Evolutionary conservation across 2,888 invertebrate genomes (phyloP).

Genomic region (Drosophila parthenogenetica): DNA sequence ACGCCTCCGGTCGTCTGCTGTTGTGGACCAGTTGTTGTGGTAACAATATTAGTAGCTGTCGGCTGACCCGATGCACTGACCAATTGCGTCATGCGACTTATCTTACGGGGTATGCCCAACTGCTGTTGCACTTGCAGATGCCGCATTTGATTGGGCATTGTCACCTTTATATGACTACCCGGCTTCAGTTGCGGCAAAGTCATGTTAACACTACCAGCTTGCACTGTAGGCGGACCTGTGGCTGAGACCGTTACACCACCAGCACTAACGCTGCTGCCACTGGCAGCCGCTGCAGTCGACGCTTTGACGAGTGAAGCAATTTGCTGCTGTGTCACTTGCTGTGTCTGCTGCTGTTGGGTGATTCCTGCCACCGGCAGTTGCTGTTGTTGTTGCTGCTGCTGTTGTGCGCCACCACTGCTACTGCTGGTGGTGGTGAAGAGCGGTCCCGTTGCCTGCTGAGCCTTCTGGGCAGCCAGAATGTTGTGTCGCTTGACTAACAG

Average conservation of each 20-base stretch:
- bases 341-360: slow-evolving; percentile 85
- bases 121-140: slow-evolving; percentile 88
- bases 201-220: slow-evolving; percentile 83
- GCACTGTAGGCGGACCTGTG: slow-evolving; percentile 66
- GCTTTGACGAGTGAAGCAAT: slow-evolving; percentile 84
- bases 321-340: slow-evolving; percentile 84
- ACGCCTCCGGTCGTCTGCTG: slow-evolving; percentile 58
- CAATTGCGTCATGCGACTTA: slow-evolving; percentile 88
- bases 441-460: slow-evolving; percentile 82
- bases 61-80: slow-evolving; percentile 75
- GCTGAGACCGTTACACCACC: slow-evolving; percentile 82
- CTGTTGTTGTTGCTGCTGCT: slow-evolving; percentile 86
- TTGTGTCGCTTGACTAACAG: slow-evolving; percentile 87
- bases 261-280: slow-evolving; percentile 68
- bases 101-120: slow-evolving; percentile 87
- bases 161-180: slow-evolving; percentile 85
- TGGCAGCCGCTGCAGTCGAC: slow-evolving; percentile 83
- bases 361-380: slow-evolving; percentile 79
- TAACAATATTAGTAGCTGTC: slow-evolving; percentile 66
- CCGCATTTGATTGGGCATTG: slow-evolving; percentile 88
- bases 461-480: slow-evolving; percentile 83
- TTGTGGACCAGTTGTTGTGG: slow-evolving; percentile 57
- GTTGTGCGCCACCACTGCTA: slow-evolving; percentile 76
- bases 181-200: slow-evolving; percentile 84
- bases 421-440: slow-evolving; percentile 86